Base-by-base conservation (phyloP, 2,113 vertebrate species). In the Phoxinus phoxinus region DNA sequence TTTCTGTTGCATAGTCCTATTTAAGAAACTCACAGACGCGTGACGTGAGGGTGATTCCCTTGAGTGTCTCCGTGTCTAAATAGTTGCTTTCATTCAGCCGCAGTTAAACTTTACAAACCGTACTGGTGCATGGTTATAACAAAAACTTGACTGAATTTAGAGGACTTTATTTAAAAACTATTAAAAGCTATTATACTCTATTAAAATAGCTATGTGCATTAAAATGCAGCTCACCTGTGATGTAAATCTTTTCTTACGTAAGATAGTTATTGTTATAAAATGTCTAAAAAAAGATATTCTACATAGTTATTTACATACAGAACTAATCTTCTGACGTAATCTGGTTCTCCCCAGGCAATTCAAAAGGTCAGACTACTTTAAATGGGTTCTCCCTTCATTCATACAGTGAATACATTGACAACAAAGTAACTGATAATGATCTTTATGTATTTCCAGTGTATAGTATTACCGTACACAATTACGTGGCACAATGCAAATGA, bases 311-410 rank as follows among this genome's bases (percentile, higher is more conserved):
- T 9, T n/a, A 19, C 79, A 81, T 81, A 12, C 27, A 35, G 3
- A 1, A 12, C 44, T 81, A 15, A 69, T 81, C 35, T 51, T 15
- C 51, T 80, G 80, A 85, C 82, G 81, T 44, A 58, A 63, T 48
- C n/a, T 2, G 41, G 87, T 58, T 86, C 58, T 46, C 75, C 83
- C 23, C 41, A 53, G 46, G 75, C 37, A 79, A 53, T 51, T 83
- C 11, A 77, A 32, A 63, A 78, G 56, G 51, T 73, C 35, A 85
- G 58, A 77, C 71, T 71, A 27, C 27, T 71, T 61, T 37, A 82
- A 77, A 88, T 77, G 86, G 78, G 6, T 65, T 48, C n/a, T 61
- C 6, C 73, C 67, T 58, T 77, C 30, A 81, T 27, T 89, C 37
- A 72, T 81, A 77, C 25, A 1, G 17, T 81, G 61, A 81, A 25